phyloP scores from a whole-genome alignment of 2,888 invertebrate species.

The Macaria notata region DNA sequence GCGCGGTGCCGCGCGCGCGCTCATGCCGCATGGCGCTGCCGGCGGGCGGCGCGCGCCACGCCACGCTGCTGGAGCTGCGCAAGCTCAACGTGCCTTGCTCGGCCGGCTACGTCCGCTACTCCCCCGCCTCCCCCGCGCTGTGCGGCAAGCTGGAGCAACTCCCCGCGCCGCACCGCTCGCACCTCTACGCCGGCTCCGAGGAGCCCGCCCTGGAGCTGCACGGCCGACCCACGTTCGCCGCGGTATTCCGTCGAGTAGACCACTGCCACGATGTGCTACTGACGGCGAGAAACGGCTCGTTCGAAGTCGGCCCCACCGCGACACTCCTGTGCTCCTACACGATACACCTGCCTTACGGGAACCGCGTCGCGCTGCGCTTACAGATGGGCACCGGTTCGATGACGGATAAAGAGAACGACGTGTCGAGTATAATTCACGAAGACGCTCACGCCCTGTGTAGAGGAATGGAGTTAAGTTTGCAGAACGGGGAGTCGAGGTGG shows the following conservation, averaged over 20 bases:
- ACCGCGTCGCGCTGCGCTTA: constrained; percentile 84
- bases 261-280: constrained; percentile 87
- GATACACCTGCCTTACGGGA: constrained; percentile 87
- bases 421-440: constrained; percentile 63
- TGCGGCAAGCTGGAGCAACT: constrained; percentile 89
- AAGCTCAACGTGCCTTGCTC: constrained; percentile 87
- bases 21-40: constrained; percentile 83
- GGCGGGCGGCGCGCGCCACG: constrained; percentile 65
- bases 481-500: constrained; percentile 83
- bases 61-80: constrained; percentile 84
- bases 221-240: constrained; percentile 85
- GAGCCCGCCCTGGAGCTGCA: constrained; percentile 81
- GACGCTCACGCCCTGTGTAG: constrained; percentile 69
- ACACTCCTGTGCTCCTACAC: constrained; percentile 85
- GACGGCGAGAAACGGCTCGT: constrained; percentile 84
- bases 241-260: constrained; percentile 86
- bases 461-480: constrained; percentile 81
- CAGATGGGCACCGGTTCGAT: constrained; percentile 79
- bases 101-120: constrained; percentile 82
- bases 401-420: constrained; percentile 54
- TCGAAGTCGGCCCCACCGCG: constrained; percentile 83
- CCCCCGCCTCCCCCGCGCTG: constrained; percentile 73
- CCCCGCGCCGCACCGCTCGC: constrained; percentile 78
- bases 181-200: constrained; percentile 79
- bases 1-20: constrained; percentile 73